These are phyloP conservation scores for Pipistrellus kuhlii DNA, from an alignment of 2,797 vertebrate genomes.

Conservation along the genomic window DNA sequence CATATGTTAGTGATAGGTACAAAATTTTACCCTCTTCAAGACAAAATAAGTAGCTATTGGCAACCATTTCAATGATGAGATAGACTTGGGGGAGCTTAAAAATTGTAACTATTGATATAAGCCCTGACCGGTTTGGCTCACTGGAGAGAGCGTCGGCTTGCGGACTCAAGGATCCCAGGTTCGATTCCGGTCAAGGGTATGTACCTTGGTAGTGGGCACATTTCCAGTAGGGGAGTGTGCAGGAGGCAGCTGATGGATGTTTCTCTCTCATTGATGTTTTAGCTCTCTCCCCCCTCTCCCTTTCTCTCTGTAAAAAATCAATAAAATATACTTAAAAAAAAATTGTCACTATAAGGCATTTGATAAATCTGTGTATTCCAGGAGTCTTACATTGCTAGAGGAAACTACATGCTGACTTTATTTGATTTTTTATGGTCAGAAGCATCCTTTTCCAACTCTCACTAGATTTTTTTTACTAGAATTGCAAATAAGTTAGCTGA, in stretches of 20 bases:
- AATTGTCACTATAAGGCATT: not conserved
- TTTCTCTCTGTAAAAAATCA: no score
- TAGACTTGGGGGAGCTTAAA: not conserved
- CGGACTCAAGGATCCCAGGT: no score
- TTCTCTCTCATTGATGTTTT: no score
- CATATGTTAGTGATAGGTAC: not conserved
- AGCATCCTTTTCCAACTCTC: not conserved
- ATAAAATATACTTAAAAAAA: not conserved
- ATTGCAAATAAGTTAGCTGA: constrained; percentile 17
- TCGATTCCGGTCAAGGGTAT: no score
- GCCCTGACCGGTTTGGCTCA: not conserved
- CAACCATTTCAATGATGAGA: not conserved
- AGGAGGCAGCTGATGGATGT: no score
- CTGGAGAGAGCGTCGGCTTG: no score
- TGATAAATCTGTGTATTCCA: not conserved
- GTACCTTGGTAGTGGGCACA: no score
- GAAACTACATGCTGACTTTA: no score
- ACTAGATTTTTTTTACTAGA: not conserved
- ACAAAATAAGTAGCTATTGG: not conserved
- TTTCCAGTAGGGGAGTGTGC: no score
- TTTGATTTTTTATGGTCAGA: not conserved
- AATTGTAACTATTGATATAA: not conserved
- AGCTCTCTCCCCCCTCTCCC: no score
- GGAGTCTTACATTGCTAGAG: not conserved
- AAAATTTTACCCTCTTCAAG: not conserved